These are phyloP conservation scores for Stigmatopora argus DNA, from an alignment of 2,113 vertebrate genomes.

Conservation along the genomic window DNA sequence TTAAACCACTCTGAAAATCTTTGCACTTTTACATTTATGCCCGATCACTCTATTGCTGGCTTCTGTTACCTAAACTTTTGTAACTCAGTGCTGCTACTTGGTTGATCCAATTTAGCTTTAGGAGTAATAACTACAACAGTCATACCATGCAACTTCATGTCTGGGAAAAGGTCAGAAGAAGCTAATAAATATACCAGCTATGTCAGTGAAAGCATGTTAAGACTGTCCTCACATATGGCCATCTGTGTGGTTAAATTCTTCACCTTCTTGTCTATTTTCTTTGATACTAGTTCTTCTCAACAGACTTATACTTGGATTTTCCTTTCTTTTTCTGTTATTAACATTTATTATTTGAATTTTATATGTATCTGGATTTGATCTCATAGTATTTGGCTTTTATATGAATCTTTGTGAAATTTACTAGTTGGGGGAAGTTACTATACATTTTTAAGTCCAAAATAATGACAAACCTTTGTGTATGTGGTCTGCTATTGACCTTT, in stretches of 20 bases:
- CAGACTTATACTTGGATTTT: too few relatives aligned
- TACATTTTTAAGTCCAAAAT: neutral
- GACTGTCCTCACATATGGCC: neutral
- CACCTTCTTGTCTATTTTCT: neutral
- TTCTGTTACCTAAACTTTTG: conserved; percentile 25
- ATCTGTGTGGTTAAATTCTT: neutral
- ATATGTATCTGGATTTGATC: too few relatives aligned
- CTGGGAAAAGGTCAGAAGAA: conserved; percentile 48
- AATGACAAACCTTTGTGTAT: neutral
- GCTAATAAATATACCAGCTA: conserved; percentile 42
- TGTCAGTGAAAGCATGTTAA: conserved; percentile 1
- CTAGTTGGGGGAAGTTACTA: neutral
- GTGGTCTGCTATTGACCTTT: neutral
- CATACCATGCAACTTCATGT: conserved; percentile 29
- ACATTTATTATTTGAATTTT: too few relatives aligned
- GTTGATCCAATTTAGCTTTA: conserved; percentile 54
- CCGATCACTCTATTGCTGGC: conserved; percentile 28
- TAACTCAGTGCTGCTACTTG: conserved; percentile 45
- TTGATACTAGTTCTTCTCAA: neutral
- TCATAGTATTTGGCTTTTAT: too few relatives aligned
- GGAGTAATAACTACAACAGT: conserved; percentile 15
- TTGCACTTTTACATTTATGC: conserved; percentile 9
- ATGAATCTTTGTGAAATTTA: neutral
- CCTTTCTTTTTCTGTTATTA: too few relatives aligned
- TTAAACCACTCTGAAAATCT: conserved; percentile 20